phyloP scores from a whole-genome alignment of 2,113 vertebrate genomes.

The Chaetura pelagica region DNA sequence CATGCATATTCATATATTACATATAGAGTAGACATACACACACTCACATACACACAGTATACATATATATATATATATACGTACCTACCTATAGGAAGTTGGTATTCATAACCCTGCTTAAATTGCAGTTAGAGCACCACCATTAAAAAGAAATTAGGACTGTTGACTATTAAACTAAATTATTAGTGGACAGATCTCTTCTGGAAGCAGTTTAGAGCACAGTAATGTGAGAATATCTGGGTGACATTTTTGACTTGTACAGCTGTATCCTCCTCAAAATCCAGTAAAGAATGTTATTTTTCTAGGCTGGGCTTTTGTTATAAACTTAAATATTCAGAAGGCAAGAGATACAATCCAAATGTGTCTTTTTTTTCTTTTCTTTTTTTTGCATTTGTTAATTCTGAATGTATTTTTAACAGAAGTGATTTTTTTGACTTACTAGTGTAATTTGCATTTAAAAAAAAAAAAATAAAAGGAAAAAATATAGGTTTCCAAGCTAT shows the following conservation, averaged over 20 bases:
- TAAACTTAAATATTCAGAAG: conserved; percentile 81
- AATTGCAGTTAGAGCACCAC: conserved; percentile 62
- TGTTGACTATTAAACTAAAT: conserved; percentile 74
- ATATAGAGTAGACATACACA: conserved; percentile 44
- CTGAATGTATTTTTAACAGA: conserved; percentile 87
- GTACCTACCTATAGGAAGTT: conserved; percentile 10
- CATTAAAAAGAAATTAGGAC: conserved; percentile 60
- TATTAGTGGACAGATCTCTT: conserved; percentile 64
- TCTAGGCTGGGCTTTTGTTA: conserved; percentile 86
- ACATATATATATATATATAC: conserved; percentile 40
- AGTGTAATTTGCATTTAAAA: conserved; percentile 84
- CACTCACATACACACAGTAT: conserved; percentile 18
- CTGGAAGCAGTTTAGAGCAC: conserved; percentile 74
- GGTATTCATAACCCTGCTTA: conserved; percentile 63
- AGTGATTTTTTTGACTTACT: conserved; percentile 85
- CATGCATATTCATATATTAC: conserved; percentile 13
- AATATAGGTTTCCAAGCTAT: conserved; percentile 76
- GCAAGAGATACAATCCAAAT: conserved; percentile 82
- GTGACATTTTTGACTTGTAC: conserved; percentile 78
- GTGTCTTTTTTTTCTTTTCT: conserved; percentile 65
- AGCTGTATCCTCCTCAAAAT: conserved; percentile 82
- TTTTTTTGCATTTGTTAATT: conserved; percentile 81
- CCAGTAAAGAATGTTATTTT: conserved; percentile 86
- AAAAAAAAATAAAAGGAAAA: conserved; percentile 83
- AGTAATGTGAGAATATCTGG: conserved; percentile 77